These are phyloP conservation scores for Fregata magnificens DNA, from an alignment of 2,113 vertebrate genomes.

Conservation along the genomic window DNA sequence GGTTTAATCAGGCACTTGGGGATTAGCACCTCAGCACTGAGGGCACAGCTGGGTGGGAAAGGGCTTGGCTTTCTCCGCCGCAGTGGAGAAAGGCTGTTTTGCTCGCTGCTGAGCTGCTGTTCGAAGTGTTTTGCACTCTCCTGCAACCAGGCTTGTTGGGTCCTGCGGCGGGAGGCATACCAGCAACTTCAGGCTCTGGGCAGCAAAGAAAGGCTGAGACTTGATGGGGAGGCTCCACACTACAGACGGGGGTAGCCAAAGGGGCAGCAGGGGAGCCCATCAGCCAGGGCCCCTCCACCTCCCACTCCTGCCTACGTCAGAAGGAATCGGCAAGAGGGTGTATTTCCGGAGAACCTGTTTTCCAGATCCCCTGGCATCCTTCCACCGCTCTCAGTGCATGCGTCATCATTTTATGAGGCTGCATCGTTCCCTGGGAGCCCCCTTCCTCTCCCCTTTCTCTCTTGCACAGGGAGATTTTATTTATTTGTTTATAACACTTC, in stretches of 20 bases:
- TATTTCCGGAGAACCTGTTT: constrained; percentile 25
- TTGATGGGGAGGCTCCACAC: not conserved
- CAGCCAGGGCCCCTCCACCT: not conserved
- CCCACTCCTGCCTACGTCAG: not conserved
- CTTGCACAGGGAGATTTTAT: not conserved
- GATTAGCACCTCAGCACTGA: not conserved
- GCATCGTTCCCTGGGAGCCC: not conserved
- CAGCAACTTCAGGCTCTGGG: not conserved
- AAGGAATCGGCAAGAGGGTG: not conserved
- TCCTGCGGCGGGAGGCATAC: rapidly evolving
- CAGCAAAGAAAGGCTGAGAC: not conserved
- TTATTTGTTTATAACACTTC: constrained; percentile 32
- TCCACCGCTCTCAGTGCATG: not conserved
- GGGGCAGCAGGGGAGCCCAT: not conserved
- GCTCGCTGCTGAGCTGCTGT: not conserved
- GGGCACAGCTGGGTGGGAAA: not conserved
- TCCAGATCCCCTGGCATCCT: constrained; percentile 47
- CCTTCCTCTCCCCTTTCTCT: not conserved
- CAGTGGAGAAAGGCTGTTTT: not conserved
- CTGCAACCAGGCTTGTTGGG: not conserved
- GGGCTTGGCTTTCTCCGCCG: not conserved
- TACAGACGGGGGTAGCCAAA: rapidly evolving
- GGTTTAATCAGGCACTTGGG: not conserved
- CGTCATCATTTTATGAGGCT: constrained; percentile 16
- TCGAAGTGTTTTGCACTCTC: not conserved